Base-by-base conservation (phyloP, 2,888 invertebrate genomes). In the Lasioglossum morio region DNA sequence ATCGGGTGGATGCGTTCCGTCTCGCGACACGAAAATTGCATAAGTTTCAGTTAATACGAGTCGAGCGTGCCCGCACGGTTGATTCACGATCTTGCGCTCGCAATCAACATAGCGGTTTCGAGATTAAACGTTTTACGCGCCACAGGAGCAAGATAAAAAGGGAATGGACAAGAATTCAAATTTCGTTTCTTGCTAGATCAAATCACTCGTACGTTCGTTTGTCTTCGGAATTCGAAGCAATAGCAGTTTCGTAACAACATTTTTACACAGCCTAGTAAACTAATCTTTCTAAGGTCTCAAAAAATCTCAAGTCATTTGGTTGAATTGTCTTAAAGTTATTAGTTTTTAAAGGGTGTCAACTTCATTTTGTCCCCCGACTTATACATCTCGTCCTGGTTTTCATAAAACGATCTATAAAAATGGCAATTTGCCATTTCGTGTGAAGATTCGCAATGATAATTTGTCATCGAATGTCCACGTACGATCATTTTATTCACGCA, bases 1-100 rank as follows among this genome's bases (percentile, higher is more conserved):
- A 78, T 78, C 27, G 40, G 48, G 34, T 16, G 48, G 46, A 60
- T 37, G 79, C 72, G 60, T 72, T 37, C 60, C 57, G 46, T 37
- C 78, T 72, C 14, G 46, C 7, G 60, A 30, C 34, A 16, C 19
- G 72, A 48, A 79, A 79, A 81, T 79, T 81, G 79, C 60, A 53
- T 34, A 63, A 81, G 79, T 63, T 63, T 16, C 70, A 43, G 79
- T 30, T 23, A 37, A 43, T 34, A 30, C 53, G 76, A 16, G 30
- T 43, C 69, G n/a, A 23, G 27, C 23, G 46, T 30, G 30, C 34
- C 76, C 23, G 40, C 7, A n/a, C 19, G 2, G 14, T 10, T 66
- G 66, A 77, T 48, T 66, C 76, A 30, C 30, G 43, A 16, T 78
- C 27, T 16, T 12, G 48, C 16, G 16, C 37, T 63, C 30, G 30